Base-by-base conservation (phyloP, 1,140 invertebrate genomes). In the Drosophila tristis region DNA sequence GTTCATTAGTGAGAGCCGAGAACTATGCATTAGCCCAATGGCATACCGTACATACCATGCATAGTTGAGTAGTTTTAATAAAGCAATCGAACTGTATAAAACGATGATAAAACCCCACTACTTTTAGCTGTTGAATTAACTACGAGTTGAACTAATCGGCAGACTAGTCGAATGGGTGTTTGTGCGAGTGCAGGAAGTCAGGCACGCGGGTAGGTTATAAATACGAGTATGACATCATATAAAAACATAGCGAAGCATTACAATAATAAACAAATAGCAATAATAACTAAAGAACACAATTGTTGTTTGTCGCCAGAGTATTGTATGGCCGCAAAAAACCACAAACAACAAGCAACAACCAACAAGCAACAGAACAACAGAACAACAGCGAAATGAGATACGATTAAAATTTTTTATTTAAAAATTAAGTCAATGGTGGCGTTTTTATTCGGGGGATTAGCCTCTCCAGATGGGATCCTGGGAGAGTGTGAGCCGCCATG, bases 361-460 rank as follows among this genome's bases (percentile, higher is more conserved):
- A 72, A 53, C 26, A 77, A 62, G 47, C 54, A 76, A 35, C 29
- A 23, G 7, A 23, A 47, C 54, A 76, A 35, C 29, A 23, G 7
- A 23, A 47, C 13, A 58, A 31, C n/a, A 74, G 75, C 29, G 58
- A 63, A 70, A 63, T 42, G 62, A 77, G 70, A 72, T 77, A 78
- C 73, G 61, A 86, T 78, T 81, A 81, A 85, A 85, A 54, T 80
- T 80, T 81, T 84, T 80, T 86, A 66, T 70, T 86, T 70, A 66
- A 79, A 64, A 74, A 74, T 59, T 63, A 64, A 74, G 53, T 45
- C 59, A 55, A 53, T 31, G 49, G 25, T 49, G 49, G 56, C 53
- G 56, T 76, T 72, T 67, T 65, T 47, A 73, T 54, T 68, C 42
- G 58, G 58, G 15, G 26, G 77, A 47, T 57, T 74, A 65, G 45